Evolutionary conservation across 2,888 invertebrate species (phyloP).

Genomic region (Pyrochroa serraticornis): DNA sequence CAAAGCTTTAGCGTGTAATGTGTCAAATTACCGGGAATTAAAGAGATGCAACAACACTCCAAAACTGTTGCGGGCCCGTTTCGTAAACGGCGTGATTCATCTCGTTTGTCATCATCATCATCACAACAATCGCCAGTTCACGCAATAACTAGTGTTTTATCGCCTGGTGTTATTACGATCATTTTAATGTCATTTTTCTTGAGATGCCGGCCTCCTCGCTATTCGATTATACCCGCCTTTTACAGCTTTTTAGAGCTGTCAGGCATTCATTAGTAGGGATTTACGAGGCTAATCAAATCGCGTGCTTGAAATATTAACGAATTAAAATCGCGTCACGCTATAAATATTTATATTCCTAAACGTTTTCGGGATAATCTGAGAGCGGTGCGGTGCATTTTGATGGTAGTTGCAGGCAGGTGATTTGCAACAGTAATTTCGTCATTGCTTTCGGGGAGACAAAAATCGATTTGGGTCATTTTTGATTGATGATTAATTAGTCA

Average conservation of each 20-base stretch:
- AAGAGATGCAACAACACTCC: neutral
- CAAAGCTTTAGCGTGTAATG: too few species aligned
- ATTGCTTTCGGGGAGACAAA: too few species aligned
- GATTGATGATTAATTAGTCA: too few species aligned
- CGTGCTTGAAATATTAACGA: slow-evolving; percentile 31
- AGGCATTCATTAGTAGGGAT: slow-evolving; percentile 41
- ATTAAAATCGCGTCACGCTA: slow-evolving; percentile 30
- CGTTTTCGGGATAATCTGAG: neutral
- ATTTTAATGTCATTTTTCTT: slow-evolving; percentile 15
- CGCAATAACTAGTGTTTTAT: neutral
- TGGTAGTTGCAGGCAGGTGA: neutral
- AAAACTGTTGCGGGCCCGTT: slow-evolving; percentile 1
- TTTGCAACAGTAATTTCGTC: too few species aligned
- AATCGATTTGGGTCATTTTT: too few species aligned
- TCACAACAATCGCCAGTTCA: neutral
- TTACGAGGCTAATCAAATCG: slow-evolving; percentile 41
- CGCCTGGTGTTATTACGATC: neutral
- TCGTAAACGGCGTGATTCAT: neutral
- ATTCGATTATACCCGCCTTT: slow-evolving; percentile 15
- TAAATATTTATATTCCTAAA: slow-evolving; percentile 29
- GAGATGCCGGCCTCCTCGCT: slow-evolving; percentile 11
- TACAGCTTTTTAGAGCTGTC: slow-evolving; percentile 35
- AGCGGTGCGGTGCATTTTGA: slow-evolving; percentile 9
- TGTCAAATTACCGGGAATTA: too few species aligned
- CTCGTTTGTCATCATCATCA: slow-evolving; percentile 5